Conservation (phyloP, 1,140 invertebrate genomes). For the Drosophila tropicalis region DNA sequence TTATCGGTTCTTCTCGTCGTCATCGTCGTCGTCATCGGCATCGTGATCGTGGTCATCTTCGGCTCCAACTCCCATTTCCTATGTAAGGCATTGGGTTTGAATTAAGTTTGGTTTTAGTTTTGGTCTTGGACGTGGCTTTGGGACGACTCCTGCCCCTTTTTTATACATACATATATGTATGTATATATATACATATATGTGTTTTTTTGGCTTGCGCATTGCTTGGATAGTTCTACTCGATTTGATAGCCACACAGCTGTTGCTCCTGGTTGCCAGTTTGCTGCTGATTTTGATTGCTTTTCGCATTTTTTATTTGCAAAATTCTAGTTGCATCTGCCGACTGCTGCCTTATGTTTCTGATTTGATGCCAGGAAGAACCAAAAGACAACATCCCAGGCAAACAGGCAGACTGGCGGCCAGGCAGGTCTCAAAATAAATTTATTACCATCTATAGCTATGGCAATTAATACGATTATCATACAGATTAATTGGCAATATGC, state of each 20-base stretch:
- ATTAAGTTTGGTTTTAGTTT: conserved; percentile 60
- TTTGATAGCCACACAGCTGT: conserved; percentile 20
- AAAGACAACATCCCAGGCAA: conserved; percentile 5
- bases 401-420: neutral
- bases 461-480: conserved; percentile 75
- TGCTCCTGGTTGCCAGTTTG: conserved; percentile 18
- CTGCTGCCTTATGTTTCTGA: conserved; percentile 22
- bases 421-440: conserved; percentile 35
- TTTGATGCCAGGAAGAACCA: conserved; percentile 26
- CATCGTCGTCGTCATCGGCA: neutral
- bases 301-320: conserved; percentile 44
- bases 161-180: neutral
- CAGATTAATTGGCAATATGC: conserved; percentile 70
- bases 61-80: conserved; percentile 31
- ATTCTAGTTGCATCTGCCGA: conserved; percentile 29
- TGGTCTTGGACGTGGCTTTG: conserved; percentile 23
- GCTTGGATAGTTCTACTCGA: conserved; percentile 10
- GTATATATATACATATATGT: too few relatives aligned
- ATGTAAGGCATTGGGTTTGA: conserved; percentile 76
- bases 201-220: conserved; percentile 47
- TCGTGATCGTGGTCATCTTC: conserved; percentile 8
- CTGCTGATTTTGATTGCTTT: conserved; percentile 54
- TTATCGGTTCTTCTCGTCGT: conserved; percentile 22
- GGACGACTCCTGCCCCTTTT: conserved; percentile 30
- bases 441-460: conserved; percentile 36